Base-by-base conservation (phyloP, 2,797 vertebrate genomes). In the Dendrocincla fuliginosa region DNA sequence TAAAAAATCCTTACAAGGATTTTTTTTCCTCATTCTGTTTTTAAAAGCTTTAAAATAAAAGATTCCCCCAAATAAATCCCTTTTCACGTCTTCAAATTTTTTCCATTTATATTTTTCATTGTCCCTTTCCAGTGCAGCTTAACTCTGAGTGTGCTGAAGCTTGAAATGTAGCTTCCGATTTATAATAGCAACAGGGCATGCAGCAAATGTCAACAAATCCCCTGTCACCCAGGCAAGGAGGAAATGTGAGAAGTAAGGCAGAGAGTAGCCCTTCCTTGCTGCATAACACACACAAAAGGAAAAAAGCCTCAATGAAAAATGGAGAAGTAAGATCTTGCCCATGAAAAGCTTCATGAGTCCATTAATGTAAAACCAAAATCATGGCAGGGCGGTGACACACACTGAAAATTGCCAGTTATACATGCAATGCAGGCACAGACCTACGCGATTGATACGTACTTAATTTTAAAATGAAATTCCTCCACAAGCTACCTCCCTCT, bases 161-260 rank as follows among this genome's bases (percentile, higher is more conserved):
- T 97, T 98, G 96, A 97, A 98, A 98, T 97, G 95, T 95, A 93
- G 94, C 96, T 97, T 97, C 94, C 25, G 56, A 97, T 96, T 97
- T 93, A 96, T 97, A 98, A 98, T 95, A 97, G 96, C 71, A 97
- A 96, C 87, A 96, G 97, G 92, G 93, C 93, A 98, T 97, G 91
- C 87, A 89, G 97, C 96, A 98, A 98, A 98, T 98, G 96, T 97
- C 97, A 98, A 97, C 97, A 97, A 97, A 98, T 97, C 93, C 97
- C 96, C 69, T 92, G 95, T 87, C 90, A 89, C 93, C 89, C 84
- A 90, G 84, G 89, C 96, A 97, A 90, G 94, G 69, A 97, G 81
- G 89, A 97, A 97, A 97, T 96, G 94, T 92, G 93, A 97, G 96
- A 96, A 71, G 96, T 96, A 96, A 96, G 87, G 85, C 76, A 81